Evolutionary conservation across 2,888 invertebrate species (phyloP).

Genomic region (Hydroisotoma schaefferi): DNA sequence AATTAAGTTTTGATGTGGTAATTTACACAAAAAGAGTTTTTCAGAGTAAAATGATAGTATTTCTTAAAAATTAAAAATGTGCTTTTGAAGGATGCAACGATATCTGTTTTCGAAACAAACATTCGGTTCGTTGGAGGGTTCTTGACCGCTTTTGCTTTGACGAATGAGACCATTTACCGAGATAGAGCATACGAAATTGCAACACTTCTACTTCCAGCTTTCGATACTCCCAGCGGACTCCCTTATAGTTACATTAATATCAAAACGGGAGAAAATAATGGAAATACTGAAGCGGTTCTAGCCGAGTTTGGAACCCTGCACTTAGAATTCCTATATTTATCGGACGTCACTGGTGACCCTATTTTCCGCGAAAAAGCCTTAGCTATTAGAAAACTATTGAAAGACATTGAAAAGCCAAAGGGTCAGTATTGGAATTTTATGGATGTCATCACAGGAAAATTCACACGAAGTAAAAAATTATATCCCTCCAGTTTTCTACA

Average conservation of each 20-base stretch:
- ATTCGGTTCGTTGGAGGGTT: constrained; percentile 96
- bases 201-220: constrained; percentile 89
- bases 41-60: not conserved
- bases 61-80: not conserved
- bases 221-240: constrained; percentile 92
- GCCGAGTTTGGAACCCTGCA: constrained; percentile 97
- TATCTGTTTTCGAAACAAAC: constrained; percentile 97
- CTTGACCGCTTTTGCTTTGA: constrained; percentile 85
- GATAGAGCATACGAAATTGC: constrained; percentile 90
- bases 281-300: constrained; percentile 61
- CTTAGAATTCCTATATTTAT: constrained; percentile 91
- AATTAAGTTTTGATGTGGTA: constrained; percentile 63
- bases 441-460: constrained; percentile 38
- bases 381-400: constrained; percentile 59
- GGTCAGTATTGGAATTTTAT: constrained; percentile 45
- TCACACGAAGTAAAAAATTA: constrained; percentile 32
- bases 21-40: not conserved
- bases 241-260: constrained; percentile 77
- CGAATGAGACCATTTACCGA: constrained; percentile 87
- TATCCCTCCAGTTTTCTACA: not conserved
- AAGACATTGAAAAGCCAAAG: constrained; percentile 38
- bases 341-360: constrained; percentile 88
- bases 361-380: constrained; percentile 85
- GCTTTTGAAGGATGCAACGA: constrained; percentile 69
- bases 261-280: constrained; percentile 34